phyloP scores from a whole-genome alignment of 1,140 invertebrate genomes.

The Plectus sambesii region DNA sequence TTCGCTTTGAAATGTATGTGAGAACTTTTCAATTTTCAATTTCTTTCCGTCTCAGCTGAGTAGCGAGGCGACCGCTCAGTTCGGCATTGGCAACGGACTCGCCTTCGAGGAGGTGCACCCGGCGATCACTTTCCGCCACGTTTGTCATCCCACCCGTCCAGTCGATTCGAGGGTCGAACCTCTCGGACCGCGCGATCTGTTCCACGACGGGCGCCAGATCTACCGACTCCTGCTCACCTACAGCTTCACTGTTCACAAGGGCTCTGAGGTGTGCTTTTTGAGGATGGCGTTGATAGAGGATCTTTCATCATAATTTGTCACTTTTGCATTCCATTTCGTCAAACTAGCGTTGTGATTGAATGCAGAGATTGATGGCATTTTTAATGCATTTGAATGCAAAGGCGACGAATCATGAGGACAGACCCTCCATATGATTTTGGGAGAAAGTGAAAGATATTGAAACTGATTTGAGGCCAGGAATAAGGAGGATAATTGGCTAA shows the following conservation, averaged over 20 bases:
- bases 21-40: neutral
- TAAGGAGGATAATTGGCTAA: too few species aligned
- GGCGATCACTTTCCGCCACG: constrained; percentile 60
- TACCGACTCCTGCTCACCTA: constrained; percentile 78
- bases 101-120: constrained; percentile 65
- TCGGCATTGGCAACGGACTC: constrained; percentile 15
- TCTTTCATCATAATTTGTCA: too few species aligned
- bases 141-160: constrained; percentile 67
- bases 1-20: constrained; percentile 47
- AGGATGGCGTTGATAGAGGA: too few species aligned
- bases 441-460: too few species aligned
- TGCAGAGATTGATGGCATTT: too few species aligned
- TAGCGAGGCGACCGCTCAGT: too few species aligned
- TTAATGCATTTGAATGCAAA: too few species aligned
- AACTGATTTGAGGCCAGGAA: too few species aligned
- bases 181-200: constrained; percentile 62
- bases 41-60: neutral
- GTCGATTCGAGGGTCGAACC: constrained; percentile 64
- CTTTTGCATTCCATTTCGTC: too few species aligned
- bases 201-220: constrained; percentile 71
- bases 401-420: too few species aligned
- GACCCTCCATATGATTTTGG: too few species aligned
- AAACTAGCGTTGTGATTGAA: too few species aligned
- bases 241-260: constrained; percentile 56
- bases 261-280: neutral